Evolutionary conservation across 2,888 invertebrate species (phyloP), one percentile per base, ranked within the genome.

Genomic region (Unio delphinus): DNA sequence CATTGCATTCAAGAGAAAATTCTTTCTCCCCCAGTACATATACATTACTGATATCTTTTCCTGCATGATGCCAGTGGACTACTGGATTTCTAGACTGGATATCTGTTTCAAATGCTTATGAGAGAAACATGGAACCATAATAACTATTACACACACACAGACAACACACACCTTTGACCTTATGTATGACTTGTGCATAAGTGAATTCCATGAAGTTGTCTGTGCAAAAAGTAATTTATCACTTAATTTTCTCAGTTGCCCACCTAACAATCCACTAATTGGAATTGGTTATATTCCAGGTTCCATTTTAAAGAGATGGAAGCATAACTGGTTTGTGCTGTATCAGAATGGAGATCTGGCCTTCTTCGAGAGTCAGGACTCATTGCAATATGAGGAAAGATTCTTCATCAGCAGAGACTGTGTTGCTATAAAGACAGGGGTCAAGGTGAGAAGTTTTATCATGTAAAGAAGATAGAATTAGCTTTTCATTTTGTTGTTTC

Each of bases 321-420:
- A 89, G 75, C 86, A 80, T 64, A 86, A 82, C 67, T 89, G 89
- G 89, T 87, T 89, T 82, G 88, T 89, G 15, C 75, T 90, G 57
- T 84, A 87, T 69, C 77, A 81, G 30, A 81, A 86, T 79, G 90
- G 90, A 7, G 81, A 84, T 64, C 74, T 90, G 68, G 78, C 83
- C 28, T 89, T 86, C 75, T 90, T 87, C 81, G 88, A 89, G 61
- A 83, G 72, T 55, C 87, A 84, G 17, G 81, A 88, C 59, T 80
- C 80, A 61, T 82, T 84, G 23, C 76, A 80, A 54, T 84, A 88
- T 55, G 88, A 89, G 67, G 88, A 87, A n/a, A 82, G 80, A 17
- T 80, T 85, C 59, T 75, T 83, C 45, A 80, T 90, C 56, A 78
- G 83, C 7, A 82, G 84, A 6, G 83, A 80, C 34, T 87, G 87